Conservation (phyloP, 2,888 invertebrate species). For the Nomada ferruginata region DNA sequence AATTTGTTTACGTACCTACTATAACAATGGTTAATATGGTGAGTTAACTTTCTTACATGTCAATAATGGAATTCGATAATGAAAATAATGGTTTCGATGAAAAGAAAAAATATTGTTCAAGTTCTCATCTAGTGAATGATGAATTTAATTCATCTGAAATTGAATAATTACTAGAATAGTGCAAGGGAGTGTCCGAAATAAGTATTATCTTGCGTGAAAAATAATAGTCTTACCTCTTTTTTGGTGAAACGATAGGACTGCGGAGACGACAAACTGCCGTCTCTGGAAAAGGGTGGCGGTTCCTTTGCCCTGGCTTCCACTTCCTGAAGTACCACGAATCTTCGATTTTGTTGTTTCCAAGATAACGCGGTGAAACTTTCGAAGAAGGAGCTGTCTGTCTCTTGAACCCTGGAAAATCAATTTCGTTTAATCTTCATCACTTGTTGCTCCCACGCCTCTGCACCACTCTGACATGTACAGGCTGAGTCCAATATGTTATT, state of each 20-base stretch:
- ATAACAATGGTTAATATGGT: too few species aligned
- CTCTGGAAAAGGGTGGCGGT: constrained; percentile 84
- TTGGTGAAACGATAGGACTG: constrained; percentile 75
- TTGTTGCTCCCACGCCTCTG: constrained; percentile 16
- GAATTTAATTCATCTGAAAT: too few species aligned
- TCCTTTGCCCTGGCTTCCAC: constrained; percentile 89
- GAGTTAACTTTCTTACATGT: too few species aligned
- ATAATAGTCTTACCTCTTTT: constrained; percentile 70
- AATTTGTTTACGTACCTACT: too few species aligned
- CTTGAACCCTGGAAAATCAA: constrained; percentile 91
- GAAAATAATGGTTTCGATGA: too few species aligned
- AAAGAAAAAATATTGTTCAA: too few species aligned
- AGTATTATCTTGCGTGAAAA: neutral
- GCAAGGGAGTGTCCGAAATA: too few species aligned
- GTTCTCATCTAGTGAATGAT: too few species aligned
- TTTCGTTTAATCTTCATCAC: neutral
- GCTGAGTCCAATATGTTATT: neutral
- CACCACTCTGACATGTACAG: neutral
- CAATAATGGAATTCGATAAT: too few species aligned
- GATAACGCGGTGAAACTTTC: constrained; percentile 96
- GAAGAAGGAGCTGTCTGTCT: constrained; percentile 97
- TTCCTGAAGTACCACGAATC: constrained; percentile 91
- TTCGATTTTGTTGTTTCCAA: constrained; percentile 96
- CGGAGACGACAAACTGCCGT: constrained; percentile 83
- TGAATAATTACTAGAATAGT: too few species aligned